Conservation (phyloP, 2,113 vertebrate genomes). For the Pleuronectes platessa region DNA sequence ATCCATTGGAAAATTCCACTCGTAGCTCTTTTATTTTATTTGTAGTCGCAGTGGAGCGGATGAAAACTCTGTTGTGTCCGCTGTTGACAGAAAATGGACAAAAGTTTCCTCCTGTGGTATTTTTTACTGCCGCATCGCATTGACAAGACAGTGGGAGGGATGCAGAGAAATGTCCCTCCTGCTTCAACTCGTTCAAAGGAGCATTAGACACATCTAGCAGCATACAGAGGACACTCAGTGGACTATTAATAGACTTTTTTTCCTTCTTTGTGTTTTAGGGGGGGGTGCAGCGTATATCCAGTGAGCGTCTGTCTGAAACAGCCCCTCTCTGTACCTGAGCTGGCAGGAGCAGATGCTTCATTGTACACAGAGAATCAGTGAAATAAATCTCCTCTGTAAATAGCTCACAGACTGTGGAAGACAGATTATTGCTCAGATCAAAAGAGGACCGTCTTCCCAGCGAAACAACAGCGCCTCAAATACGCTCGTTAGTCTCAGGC, state of each 20-base stretch:
- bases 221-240: conserved; percentile 54
- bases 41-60: conserved; percentile 57
- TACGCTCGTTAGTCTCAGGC: conserved; percentile 64
- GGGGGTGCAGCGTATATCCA: conserved; percentile 39
- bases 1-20: conserved; percentile 53
- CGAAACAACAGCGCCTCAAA: conserved; percentile 65
- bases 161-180: conserved; percentile 48
- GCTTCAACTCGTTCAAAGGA: conserved; percentile 48
- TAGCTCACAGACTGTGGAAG: conserved; percentile 70
- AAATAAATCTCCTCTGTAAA: conserved; percentile 77
- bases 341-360: conserved; percentile 64
- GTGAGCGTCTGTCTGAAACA: conserved; percentile 56
- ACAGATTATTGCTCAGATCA: conserved; percentile 73
- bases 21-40: conserved; percentile 60
- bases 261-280: conserved; percentile 28
- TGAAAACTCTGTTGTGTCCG: conserved; percentile 48
- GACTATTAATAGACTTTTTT: conserved; percentile 54
- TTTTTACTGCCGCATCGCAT: conserved; percentile 24
- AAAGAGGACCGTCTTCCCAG: conserved; percentile 60
- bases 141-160: conserved; percentile 41
- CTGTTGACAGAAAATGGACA: conserved; percentile 45
- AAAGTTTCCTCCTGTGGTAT: conserved; percentile 36
- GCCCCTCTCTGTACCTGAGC: conserved; percentile 59
- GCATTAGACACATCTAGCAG: conserved; percentile 47
- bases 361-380: conserved; percentile 72